Base-by-base conservation (phyloP, 2,888 invertebrate genomes). In the Chloroclystis v-ata region DNA sequence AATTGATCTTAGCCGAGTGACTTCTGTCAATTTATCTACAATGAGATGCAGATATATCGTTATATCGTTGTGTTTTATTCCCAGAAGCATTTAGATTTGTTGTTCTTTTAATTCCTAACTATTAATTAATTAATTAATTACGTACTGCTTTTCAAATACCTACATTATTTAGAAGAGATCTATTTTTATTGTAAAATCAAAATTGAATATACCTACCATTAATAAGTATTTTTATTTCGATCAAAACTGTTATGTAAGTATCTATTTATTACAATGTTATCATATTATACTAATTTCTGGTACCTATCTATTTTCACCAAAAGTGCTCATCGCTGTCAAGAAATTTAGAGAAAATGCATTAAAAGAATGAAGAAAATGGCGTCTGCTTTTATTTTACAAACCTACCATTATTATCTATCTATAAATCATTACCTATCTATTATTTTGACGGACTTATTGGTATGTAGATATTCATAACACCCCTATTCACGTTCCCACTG, bases 301-400 rank as follows among this genome's bases (percentile, higher is more conserved):
- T 84, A 84, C 78, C 86, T 87, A 83, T 79, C 86, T 87, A 83
- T 84, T 90, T 90, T 90, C 90, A 91, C 91, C 91, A 90, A 90
- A 91, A 91, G 91, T 91, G 91, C 91, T 91, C 91, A 91, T 90
- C 89, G 90, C 90, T 91, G 90, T 90, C 90, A 85, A 87, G 82
- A 87, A 86, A 85, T 83, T 87, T 88, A 88, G 87, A 80, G 75
- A 87, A 88, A 87, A 84, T 84, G 88, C 89, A 89, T 88, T 89
- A 89, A 89, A 61, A 88, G 82, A 84, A 85, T 82, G 86, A 84
- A 79, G 84, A 85, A 81, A 85, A 81, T 69, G 53, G 72, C 53
- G 38, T 52, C 74, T 69, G 78, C 83, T 81, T 82, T 56, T 59
- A 59, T 65, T 38, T 28, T 42, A 20, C 40, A 6, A 30, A 30